Evolutionary conservation across 1,140 invertebrate genomes (phyloP), one percentile per base, ranked within the genome.

Genomic region (Chironomus tepperi): DNA sequence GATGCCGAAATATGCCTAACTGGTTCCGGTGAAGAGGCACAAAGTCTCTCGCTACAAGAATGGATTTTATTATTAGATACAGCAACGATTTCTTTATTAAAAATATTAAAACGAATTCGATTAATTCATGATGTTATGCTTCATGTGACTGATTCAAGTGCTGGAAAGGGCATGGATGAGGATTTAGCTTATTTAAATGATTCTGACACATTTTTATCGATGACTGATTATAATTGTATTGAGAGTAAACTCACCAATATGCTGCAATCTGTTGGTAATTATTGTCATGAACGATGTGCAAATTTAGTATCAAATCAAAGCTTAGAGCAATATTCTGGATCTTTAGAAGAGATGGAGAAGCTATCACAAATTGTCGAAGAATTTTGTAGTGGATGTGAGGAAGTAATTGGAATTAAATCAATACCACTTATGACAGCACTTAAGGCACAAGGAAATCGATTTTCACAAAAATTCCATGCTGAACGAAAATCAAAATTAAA

Each of bases 401-500:
- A 86, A 76, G 87, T 96, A 15, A 94, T 91, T 79, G 92, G 92
- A 2, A 88, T 90, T 79, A 88, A 88, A 74, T 94, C 92, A 80
- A 90, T 90, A 73, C 89, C 91, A 34, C 84, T 98, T 70, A 87
- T 91, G 79, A 88, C 92, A 73, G 92, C 93, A 73, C 88, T 97
- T 75, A 93, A 94, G 83, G 92, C 91, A 77, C 89, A 95, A 87
- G 93, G 93, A 3, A 94, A 90, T 78, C 91, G 91, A 81, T 98
- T 97, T 85, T 91, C 98, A 65, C 90, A 93, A 78, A 88, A 90
- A 78, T 97, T 98, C 82, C 96, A 98, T 81, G 87, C 90, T 73
- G 94, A 97, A 79, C 85, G 93, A 67, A 94, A 94, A 82, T 89
- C 87, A 21, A 96, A 96, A 83, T 83, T 98, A 21, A 91, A 89